Conservation (phyloP, 2,113 vertebrate species). For the Dinomys branickii region DNA sequence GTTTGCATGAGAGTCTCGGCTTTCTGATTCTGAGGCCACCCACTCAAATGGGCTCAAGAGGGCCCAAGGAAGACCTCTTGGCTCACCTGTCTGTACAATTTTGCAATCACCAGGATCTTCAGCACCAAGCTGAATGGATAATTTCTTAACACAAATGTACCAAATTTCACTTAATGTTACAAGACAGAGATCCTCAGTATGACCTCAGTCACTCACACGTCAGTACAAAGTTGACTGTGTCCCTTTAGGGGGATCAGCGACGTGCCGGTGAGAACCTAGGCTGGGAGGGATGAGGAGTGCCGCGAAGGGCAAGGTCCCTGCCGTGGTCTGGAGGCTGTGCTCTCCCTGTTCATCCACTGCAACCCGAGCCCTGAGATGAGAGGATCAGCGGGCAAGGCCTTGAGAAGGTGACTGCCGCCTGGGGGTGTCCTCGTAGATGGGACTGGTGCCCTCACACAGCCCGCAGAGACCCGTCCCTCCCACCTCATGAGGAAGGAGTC, state of each 20-base stretch:
- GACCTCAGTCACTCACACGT: neutral
- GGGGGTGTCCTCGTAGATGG: neutral
- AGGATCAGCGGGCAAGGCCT: neutral
- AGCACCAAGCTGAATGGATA: no score
- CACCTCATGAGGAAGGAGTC: neutral
- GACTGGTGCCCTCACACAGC: neutral
- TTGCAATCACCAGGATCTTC: neutral
- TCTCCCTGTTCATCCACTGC: neutral
- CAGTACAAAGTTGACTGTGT: neutral
- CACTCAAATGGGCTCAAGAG: neutral
- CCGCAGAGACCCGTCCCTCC: no score
- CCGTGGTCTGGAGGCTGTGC: neutral
- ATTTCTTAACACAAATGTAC: neutral
- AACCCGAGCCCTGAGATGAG: neutral
- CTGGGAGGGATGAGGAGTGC: neutral
- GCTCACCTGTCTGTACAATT: neutral
- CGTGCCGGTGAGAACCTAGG: neutral
- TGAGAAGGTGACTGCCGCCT: accelerated
- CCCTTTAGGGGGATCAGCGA: neutral
- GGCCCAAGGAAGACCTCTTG: neutral
- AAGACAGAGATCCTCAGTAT: neutral
- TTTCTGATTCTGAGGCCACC: neutral
- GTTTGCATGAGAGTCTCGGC: neutral
- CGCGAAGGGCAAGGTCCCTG: no score
- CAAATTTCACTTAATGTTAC: neutral